Base-by-base conservation (phyloP, 2,113 vertebrate genomes). In the Mola mola region DNA sequence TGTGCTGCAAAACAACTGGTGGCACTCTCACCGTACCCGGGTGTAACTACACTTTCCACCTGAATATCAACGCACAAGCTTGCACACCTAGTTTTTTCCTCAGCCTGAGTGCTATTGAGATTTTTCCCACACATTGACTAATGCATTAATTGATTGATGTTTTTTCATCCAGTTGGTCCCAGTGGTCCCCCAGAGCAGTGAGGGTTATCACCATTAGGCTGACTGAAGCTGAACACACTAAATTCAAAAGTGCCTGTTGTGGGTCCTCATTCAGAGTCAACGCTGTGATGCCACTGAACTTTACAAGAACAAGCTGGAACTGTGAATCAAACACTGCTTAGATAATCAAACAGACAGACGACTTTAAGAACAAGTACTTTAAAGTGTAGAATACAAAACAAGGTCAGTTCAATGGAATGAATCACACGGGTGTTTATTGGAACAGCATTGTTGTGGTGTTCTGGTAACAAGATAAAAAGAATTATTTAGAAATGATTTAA, bases 91-190 rank as follows among this genome's bases (percentile, higher is more conserved):
- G n/a, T n/a, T n/a, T n/a, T n/a, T n/a, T n/a, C n/a, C n/a, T n/a
- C n/a, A n/a, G n/a, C n/a, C n/a, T n/a, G n/a, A 13, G 16, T 4
- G 33, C 5, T 29, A 21, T 38, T 22, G 25, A 43, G 20, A 37
- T 36, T 26, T 13, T 9, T 36, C 38, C 24, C 31, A 41, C 42
- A 44, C 48, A 41, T 28, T 24, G 6, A 64, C 47, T 34, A 55
- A 76, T 53, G 34, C 50, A 67, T 47, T 28, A 10, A 50, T 22
- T 31, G 26, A 68, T 31, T 57, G 53, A 65, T n/a, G 28, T 62
- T 58, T 41, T 36, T 36, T 29, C 34, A 17, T 61, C 20, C 69
- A 72, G 63, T 52, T 41, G 52, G 17, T 75, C 17, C 33, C 41
- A n/a, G 22, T 34, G 24, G 19, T 44, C 21, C 42, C 20, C 46